phyloP scores from a whole-genome alignment of 2,113 vertebrate species.

The Aptenodytes forsteri region DNA sequence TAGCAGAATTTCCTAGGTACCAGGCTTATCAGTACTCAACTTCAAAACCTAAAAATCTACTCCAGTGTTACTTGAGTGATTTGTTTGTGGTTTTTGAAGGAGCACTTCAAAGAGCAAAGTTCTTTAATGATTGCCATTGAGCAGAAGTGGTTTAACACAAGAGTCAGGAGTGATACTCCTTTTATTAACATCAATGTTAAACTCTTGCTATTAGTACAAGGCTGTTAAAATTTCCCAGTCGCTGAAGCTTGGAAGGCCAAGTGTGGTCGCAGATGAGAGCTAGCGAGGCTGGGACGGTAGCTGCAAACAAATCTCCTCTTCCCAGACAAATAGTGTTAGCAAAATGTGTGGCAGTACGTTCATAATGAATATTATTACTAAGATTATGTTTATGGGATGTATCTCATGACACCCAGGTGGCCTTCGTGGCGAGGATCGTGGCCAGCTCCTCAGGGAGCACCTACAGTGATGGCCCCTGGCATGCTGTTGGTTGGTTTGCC shows the following conservation, averaged over 20 bases:
- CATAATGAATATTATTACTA: neutral
- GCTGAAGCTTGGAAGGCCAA: neutral
- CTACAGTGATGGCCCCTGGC: neutral
- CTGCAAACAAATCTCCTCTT: neutral
- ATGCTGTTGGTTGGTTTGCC: neutral
- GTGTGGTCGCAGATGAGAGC: neutral
- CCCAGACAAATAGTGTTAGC: neutral
- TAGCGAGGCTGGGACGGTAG: neutral
- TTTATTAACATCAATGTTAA: neutral
- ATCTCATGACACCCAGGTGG: too few relatives aligned
- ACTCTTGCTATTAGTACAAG: neutral
- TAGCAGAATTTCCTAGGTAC: conserved; percentile 44
- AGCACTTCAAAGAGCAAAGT: conserved; percentile 64
- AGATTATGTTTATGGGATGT: neutral
- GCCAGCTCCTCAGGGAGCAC: neutral
- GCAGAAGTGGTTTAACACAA: conserved; percentile 44
- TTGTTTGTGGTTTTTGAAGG: conserved; percentile 73
- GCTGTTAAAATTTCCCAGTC: neutral
- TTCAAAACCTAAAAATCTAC: conserved; percentile 67
- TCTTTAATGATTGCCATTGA: conserved; percentile 20
- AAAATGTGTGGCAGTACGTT: neutral
- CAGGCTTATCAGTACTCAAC: conserved; percentile 64
- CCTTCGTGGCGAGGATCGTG: accelerated
- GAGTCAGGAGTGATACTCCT: conserved; percentile 2
- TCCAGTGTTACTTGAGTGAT: conserved; percentile 54